Evolutionary conservation across 2,888 invertebrate genomes (phyloP).

Genomic region (Ashinkailepas kermadecensis): DNA sequence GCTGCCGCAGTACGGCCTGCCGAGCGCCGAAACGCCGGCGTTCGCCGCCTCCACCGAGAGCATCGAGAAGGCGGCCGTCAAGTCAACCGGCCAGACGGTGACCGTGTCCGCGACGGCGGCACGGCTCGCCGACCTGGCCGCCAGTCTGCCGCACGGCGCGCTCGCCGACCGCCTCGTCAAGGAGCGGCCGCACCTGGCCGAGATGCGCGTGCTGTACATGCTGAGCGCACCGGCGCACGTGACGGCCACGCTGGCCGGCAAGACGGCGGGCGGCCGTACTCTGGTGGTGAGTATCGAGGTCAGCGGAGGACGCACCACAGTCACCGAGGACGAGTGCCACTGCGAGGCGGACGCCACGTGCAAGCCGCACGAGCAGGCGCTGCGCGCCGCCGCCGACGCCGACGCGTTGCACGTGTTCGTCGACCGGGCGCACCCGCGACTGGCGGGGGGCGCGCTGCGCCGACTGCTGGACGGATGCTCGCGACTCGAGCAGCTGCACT

Average conservation of each 20-base stretch:
- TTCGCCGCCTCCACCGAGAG: slow-evolving; percentile 55
- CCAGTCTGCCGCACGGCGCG: background rate
- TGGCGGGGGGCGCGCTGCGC: background rate
- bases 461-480: slow-evolving; percentile 6
- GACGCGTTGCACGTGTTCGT: background rate
- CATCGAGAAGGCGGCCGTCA: background rate
- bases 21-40: slow-evolving; percentile 79
- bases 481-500: background rate
- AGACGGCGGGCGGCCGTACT: background rate
- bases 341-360: slow-evolving; percentile 86
- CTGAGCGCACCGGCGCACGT: background rate
- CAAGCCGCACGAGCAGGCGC: slow-evolving; percentile 68
- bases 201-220: slow-evolving; percentile 25
- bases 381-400: background rate
- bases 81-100: background rate
- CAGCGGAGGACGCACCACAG: slow-evolving; percentile 59
- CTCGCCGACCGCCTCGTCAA: slow-evolving; percentile 38
- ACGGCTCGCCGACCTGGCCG: background rate
- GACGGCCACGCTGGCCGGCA: background rate
- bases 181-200: slow-evolving; percentile 24
- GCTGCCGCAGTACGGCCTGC: slow-evolving; percentile 78
- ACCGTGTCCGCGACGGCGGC: background rate
- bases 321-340: slow-evolving; percentile 83
- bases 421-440: background rate
- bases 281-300: background rate